phyloP scores from a whole-genome alignment of 2,888 invertebrate species.

The Myopa testacea region DNA sequence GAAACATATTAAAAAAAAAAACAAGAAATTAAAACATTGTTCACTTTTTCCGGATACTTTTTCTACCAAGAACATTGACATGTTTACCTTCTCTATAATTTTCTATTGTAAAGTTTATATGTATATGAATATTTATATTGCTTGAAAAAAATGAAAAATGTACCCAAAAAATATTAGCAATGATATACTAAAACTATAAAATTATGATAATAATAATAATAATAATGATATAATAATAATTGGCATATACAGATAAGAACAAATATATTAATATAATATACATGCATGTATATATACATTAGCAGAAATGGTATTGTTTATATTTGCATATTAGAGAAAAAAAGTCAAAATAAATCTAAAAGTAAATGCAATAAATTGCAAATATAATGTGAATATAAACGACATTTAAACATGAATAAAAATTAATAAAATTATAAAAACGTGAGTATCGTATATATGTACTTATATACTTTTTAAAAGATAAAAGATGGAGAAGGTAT shows the following conservation, averaged over 20 bases:
- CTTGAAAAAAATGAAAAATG: not conserved
- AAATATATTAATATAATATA: slow-evolving; percentile 18
- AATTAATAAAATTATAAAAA: slow-evolving; percentile 9
- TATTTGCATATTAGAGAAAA: slow-evolving; percentile 29
- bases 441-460: too few relatives aligned
- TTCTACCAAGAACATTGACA: too few relatives aligned
- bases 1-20: too few relatives aligned
- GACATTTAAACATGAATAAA: slow-evolving; percentile 26
- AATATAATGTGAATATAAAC: slow-evolving; percentile 25
- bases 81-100: slow-evolving; percentile 1
- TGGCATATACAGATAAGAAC: slow-evolving; percentile 9
- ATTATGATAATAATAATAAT: slow-evolving; percentile 19
- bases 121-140: not conserved
- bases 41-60: too few relatives aligned
- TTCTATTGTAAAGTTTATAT: slow-evolving; percentile 23
- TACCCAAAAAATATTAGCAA: slow-evolving; percentile 17
- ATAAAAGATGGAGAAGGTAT: too few relatives aligned
- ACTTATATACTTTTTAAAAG: too few relatives aligned
- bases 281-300: slow-evolving; percentile 12
- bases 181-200: not conserved
- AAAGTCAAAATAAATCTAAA: slow-evolving; percentile 10
- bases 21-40: too few relatives aligned
- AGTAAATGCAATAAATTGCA: slow-evolving; percentile 18
- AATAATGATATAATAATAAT: slow-evolving; percentile 5
- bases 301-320: slow-evolving; percentile 38